Base-by-base conservation (phyloP, 2,888 invertebrate genomes). In the Eumacrocentrus americanus region DNA sequence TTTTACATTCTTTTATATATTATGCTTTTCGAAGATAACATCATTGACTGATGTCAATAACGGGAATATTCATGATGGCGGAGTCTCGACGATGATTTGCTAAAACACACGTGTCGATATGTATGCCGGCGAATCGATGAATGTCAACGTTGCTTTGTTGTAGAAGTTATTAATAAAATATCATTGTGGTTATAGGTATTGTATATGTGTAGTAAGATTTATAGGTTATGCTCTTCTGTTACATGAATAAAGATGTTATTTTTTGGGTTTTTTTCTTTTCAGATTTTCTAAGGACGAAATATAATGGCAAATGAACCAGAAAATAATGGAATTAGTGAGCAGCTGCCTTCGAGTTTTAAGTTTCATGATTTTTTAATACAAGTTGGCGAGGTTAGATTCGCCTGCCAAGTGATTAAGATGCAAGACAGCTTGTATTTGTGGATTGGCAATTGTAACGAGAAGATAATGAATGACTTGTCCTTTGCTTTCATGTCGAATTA, bases 401-500 rank as follows among this genome's bases (percentile, higher is more conserved):
- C 63, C 9, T 76, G 77, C 65, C 76, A 78, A 57, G 66, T 77
- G 38, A 74, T 79, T 14, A 81, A 78, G 65, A 75, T 82, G 76
- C 73, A 78, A 54, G 72, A 76, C 37, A 77, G 77, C 60, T 54
- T 81, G 0, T 81, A 79, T 62, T 14, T 82, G 4, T 82, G 82
- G 81, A 63, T 82, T 46, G 82, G 82, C 9, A 69, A 77, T 37
- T 55, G 48, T 2, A 60, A 58, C 6, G 70, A 77, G 2, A 62
- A 68, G 34, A 63, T 47, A 1, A 76, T 82, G 74, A 70, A 72
- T 14, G 79, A 81, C 51, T 63, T 82, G 2, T 72, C 80, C 0
- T 57, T 81, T 12, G 79, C 81, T 2, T 68, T 81, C 60, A 47
- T 58, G 3, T 75, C 79, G 3, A 62, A 60, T 0, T 78, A 75